Evolutionary conservation across 2,797 vertebrate genomes (phyloP).

Genomic region (Sebastes matsubarae): DNA sequence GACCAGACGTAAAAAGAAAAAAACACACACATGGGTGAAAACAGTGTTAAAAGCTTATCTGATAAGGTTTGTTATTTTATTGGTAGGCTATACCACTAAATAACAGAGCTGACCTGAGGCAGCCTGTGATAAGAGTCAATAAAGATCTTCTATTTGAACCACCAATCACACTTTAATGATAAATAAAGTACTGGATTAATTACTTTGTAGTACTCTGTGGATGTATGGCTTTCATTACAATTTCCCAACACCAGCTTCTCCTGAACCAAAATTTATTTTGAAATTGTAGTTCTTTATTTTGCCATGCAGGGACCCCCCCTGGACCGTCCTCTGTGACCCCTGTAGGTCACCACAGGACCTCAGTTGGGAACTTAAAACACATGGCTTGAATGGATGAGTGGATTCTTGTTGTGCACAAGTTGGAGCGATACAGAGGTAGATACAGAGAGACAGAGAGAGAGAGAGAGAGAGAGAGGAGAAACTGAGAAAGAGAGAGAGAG

Average conservation of each 20-base stretch:
- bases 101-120: not conserved
- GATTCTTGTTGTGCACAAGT: conserved; percentile 48
- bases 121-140: not conserved
- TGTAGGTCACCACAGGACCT: conserved; percentile 50
- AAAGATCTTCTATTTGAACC: not conserved
- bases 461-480: not conserved
- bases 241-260: not conserved
- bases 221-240: not conserved
- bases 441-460: not conserved
- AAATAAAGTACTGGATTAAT: not conserved
- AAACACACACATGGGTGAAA: not conserved
- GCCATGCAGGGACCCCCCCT: conserved; percentile 4
- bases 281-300: conserved; percentile 34
- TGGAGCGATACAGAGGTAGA: conserved; percentile 7
- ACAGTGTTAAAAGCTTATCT: conserved; percentile 16
- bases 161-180: not conserved
- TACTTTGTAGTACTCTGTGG: not conserved
- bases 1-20: not conserved
- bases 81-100: not conserved
- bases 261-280: not conserved
- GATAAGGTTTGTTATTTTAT: conserved; percentile 14
- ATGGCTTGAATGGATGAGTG: conserved; percentile 53
- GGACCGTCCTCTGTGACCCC: conserved; percentile 40
- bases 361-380: conserved; percentile 62
- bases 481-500: not conserved